phyloP scores from a whole-genome alignment of 2,888 invertebrate genomes.

The Carterocephalus palaemon region DNA sequence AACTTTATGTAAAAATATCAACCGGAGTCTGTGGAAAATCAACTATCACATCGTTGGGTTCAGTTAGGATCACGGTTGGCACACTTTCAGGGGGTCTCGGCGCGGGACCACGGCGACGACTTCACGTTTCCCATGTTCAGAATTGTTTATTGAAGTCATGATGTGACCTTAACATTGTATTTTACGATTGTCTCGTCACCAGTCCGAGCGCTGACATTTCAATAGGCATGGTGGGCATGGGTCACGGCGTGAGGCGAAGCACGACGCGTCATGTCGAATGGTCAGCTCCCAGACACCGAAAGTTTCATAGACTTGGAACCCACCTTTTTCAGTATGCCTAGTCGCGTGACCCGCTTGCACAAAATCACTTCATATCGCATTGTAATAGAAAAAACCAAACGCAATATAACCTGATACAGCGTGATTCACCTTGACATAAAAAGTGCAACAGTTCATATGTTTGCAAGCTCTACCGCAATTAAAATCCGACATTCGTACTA shows the following conservation, averaged over 20 bases:
- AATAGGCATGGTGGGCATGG: conserved; percentile 73
- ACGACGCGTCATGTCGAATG: conserved; percentile 55
- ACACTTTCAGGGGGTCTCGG: conserved; percentile 68
- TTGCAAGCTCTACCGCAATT: conserved; percentile 14
- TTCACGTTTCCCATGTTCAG: conserved; percentile 74
- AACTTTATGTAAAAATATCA: conserved; percentile 16
- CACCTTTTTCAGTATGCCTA: not conserved
- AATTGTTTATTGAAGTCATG: conserved; percentile 78
- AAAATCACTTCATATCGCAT: conserved; percentile 30
- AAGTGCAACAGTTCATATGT: conserved; percentile 12
- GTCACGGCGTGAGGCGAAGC: conserved; percentile 69
- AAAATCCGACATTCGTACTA: conserved; percentile 5
- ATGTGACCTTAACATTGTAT: conserved; percentile 77
- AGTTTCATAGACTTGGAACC: no score
- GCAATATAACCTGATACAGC: conserved; percentile 3
- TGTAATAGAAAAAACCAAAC: conserved; percentile 28
- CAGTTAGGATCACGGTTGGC: conserved; percentile 59
- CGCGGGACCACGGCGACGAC: conserved; percentile 57
- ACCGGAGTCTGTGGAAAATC: conserved; percentile 29
- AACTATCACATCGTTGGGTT: conserved; percentile 47
- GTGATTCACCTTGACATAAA: conserved; percentile 9
- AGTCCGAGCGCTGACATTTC: conserved; percentile 74
- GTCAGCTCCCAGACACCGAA: conserved; percentile 38
- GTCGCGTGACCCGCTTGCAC: not conserved
- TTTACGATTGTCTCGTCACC: conserved; percentile 77